phyloP scores from a whole-genome alignment of 2,113 vertebrate genomes.

The Ceratotherium simum region DNA sequence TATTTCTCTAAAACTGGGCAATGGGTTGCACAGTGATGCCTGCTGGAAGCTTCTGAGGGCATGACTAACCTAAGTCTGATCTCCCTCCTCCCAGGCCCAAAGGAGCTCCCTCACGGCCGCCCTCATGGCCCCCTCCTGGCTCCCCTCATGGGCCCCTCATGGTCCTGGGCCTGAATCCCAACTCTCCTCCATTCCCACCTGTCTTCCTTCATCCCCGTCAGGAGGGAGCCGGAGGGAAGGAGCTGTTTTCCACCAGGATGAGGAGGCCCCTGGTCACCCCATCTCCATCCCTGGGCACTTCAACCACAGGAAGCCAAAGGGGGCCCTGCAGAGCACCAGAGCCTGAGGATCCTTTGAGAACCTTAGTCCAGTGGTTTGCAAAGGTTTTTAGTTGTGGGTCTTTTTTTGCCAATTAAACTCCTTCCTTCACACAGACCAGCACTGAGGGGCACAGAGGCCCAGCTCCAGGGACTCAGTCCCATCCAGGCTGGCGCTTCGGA shows the following conservation, averaged over 20 bases:
- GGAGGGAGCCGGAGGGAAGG: fast-evolving
- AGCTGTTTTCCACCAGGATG: too few relatives aligned
- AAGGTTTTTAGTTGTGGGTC: background rate
- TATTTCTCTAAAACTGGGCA: background rate
- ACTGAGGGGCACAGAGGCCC: background rate
- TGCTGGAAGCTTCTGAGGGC: background rate
- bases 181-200: background rate
- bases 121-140: too few relatives aligned
- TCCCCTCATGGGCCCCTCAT: too few relatives aligned
- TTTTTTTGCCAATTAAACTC: background rate
- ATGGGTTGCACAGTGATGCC: fast-evolving
- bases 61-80: fast-evolving
- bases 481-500: background rate
- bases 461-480: too few relatives aligned
- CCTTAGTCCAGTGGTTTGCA: background rate
- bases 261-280: background rate
- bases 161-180: background rate
- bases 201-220: background rate
- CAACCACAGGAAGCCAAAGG: background rate
- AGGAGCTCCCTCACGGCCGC: background rate
- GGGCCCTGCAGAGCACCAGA: too few relatives aligned
- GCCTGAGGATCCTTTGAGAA: background rate
- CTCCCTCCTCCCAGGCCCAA: background rate
- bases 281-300: background rate
- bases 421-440: background rate